These are phyloP conservation scores for Sinopyrophorus schimmeli DNA, from an alignment of 2,888 invertebrate species.

Conservation along the genomic window DNA sequence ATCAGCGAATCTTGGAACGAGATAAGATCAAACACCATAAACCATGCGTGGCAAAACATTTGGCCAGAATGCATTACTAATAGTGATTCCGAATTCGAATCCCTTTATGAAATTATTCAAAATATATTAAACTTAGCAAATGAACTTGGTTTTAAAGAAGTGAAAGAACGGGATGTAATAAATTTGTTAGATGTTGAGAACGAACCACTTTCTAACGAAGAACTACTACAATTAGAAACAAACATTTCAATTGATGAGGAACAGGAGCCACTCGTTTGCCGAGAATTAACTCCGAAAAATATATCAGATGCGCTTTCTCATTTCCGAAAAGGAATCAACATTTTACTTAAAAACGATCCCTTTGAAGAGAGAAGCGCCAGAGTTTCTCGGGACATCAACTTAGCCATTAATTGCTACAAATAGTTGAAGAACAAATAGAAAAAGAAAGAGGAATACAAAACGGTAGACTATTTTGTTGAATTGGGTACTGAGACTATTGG, in stretches of 20 bases:
- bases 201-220: constrained; percentile 37
- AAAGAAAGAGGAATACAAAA: too few species aligned
- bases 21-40: constrained; percentile 37
- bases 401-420: constrained; percentile 37
- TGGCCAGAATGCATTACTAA: constrained; percentile 37
- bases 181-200: constrained; percentile 38
- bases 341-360: constrained; percentile 34
- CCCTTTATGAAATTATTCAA: constrained; percentile 34
- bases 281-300: constrained; percentile 33
- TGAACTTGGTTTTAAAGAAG: constrained; percentile 37
- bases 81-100: constrained; percentile 32
- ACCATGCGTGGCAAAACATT: constrained; percentile 38
- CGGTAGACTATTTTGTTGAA: too few species aligned
- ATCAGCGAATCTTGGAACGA: constrained; percentile 40
- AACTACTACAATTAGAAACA: constrained; percentile 36
- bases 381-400: constrained; percentile 35
- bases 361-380: constrained; percentile 31
- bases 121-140: constrained; percentile 32
- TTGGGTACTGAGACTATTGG: too few species aligned
- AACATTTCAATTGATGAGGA: constrained; percentile 32
- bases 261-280: constrained; percentile 30
- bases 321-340: constrained; percentile 34
- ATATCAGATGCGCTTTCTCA: constrained; percentile 33
- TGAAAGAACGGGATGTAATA: constrained; percentile 36
- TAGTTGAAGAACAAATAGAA: too few species aligned